Conservation (phyloP, 2,113 vertebrate genomes). For the Diadophis punctatus region DNA sequence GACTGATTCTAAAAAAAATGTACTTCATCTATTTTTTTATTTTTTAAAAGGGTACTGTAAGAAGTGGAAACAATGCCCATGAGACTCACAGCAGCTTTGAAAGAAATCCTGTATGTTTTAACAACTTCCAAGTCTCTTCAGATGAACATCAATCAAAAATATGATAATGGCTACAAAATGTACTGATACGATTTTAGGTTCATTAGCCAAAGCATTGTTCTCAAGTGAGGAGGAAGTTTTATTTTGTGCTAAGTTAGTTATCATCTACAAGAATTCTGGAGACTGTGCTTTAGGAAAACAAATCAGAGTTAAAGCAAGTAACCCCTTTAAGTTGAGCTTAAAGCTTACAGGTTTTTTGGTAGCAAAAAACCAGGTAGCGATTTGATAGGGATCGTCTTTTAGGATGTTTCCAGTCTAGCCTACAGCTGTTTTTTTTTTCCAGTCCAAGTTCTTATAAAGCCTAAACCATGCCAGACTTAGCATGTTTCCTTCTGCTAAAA, state of each 20-base stretch:
- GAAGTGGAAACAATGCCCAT: background rate
- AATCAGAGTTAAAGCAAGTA: background rate
- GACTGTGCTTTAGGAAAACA: background rate
- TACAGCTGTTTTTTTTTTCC: background rate
- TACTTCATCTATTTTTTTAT: background rate
- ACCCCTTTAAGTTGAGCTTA: background rate
- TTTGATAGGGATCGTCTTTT: background rate
- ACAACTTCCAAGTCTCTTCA: background rate
- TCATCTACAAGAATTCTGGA: background rate
- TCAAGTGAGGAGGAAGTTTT: background rate
- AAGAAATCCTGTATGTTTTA: background rate
- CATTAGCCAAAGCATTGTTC: background rate
- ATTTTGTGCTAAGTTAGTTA: background rate
- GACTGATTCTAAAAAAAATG: background rate
- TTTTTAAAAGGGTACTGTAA: background rate
- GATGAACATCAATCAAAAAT: background rate
- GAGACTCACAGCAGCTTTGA: background rate
- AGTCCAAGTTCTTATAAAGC: background rate
- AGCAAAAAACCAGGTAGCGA: background rate
- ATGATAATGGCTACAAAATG: background rate
- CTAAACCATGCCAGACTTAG: background rate
- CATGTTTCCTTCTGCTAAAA: background rate
- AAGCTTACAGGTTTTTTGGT: background rate
- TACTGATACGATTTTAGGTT: background rate
- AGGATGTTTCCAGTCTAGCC: background rate